Conservation (phyloP, 2,113 vertebrate genomes). For the Eublepharis macularius region DNA sequence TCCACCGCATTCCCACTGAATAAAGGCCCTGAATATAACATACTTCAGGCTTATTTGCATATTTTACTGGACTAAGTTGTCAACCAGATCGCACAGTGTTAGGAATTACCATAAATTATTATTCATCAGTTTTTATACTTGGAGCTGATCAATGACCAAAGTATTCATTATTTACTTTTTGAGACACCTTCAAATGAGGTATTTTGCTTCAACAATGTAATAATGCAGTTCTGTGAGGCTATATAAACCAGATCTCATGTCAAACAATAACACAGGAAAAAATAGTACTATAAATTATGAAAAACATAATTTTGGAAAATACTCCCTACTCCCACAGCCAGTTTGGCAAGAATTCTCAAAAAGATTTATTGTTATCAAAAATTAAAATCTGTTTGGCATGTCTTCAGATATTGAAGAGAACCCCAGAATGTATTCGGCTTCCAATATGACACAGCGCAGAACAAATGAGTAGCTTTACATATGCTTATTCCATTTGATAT, state of each 20-base stretch:
- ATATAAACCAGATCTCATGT: constrained; percentile 22
- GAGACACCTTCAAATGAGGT: constrained; percentile 21
- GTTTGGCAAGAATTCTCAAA: constrained; percentile 25
- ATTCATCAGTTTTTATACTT: constrained; percentile 58
- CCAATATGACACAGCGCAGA: not conserved
- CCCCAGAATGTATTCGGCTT: constrained; percentile 49
- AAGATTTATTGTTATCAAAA: constrained; percentile 42
- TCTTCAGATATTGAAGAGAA: constrained; percentile 56
- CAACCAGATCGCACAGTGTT: constrained; percentile 63
- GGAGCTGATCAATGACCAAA: constrained; percentile 55
- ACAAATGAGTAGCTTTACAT: constrained; percentile 24
- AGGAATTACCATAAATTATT: constrained; percentile 36
- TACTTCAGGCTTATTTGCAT: constrained; percentile 52
- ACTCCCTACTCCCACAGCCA: constrained; percentile 10
- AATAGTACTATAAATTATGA: constrained; percentile 22
- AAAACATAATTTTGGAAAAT: constrained; percentile 51
- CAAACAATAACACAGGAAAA: constrained; percentile 6
- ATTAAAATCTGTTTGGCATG: constrained; percentile 47
- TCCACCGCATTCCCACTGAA: too few species aligned
- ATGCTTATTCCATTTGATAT: constrained; percentile 20
- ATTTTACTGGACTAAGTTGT: constrained; percentile 52
- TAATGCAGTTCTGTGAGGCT: constrained; percentile 25
- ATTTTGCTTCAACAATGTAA: constrained; percentile 3
- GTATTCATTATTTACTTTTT: constrained; percentile 39
- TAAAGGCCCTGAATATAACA: too few species aligned